Evolutionary conservation across 1,140 invertebrate species (phyloP), one percentile per base, ranked within the genome.

Genomic region (Heliconius hewitsoni): DNA sequence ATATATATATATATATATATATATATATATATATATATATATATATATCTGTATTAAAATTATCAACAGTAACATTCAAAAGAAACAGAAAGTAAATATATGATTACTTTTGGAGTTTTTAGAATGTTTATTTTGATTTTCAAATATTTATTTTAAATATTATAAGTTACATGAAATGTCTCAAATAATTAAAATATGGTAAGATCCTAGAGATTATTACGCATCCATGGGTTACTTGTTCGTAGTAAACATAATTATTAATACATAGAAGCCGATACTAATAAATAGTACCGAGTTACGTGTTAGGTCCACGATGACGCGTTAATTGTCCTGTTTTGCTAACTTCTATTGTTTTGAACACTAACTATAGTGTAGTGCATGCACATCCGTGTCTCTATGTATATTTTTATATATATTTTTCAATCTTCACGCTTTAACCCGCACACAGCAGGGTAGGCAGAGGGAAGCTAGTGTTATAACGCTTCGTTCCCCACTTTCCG

Each of bases 271-370:
- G 30, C 39, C 75, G 75, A 70, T 76, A 30, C 11, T 66, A 66
- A 66, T 66, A 66, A 66, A 66, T 66, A 66, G 27, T 27, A 16
- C 23, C 60, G n/a, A 27, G 60, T 66, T 66, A 66, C 60, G 60
- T 79, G 73, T 46, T 46, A 70, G 73, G 73, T 70, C 75, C 57
- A 75, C 71, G 73, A 74, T 79, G 77, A 79, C 76, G 55, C n/a
- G 73, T 11, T 34, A 70, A 70, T 79, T 74, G 74, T 79, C 34
- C 60, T 71, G 73, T 78, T 78, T 78, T 73, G 39, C 71, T 34
- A 70, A 74, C 77, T 66, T 57, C 60, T 75, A 55, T 74, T 79
- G 78, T 75, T 79, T 74, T 57, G 55, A 79, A 42, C 46, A 27
- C 37, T 30, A 71, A 60, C 8, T 78, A 27, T 19, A 3, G 30